Percentiles rank a stretch among this genome's conserved stretches.
These are phyloP conservation scores for Phrynosoma blainvillii DNA, from an alignment of 2,113 vertebrate genomes.

Conservation along the genomic window DNA sequence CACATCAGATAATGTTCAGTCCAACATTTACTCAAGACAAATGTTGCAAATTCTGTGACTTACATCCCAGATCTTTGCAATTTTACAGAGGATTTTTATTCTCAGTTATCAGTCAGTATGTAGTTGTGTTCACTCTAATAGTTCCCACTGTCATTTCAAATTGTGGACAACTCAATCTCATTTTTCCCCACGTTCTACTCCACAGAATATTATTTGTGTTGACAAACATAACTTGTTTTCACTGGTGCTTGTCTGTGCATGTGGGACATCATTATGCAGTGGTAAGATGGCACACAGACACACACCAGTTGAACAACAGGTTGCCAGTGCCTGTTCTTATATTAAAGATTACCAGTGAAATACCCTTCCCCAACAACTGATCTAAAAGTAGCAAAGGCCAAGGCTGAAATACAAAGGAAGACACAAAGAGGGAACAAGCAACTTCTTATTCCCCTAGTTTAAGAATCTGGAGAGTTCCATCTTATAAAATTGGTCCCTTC, in stretches of 20 bases:
- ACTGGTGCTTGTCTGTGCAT: too few relatives aligned
- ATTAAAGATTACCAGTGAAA: too few relatives aligned
- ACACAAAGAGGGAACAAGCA: not conserved
- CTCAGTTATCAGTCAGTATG: not conserved
- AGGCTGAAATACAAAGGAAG: too few relatives aligned
- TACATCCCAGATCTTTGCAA: not conserved
- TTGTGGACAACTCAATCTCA: not conserved
- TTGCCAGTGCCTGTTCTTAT: too few relatives aligned
- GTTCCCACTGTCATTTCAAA: not conserved
- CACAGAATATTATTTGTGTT: too few relatives aligned
- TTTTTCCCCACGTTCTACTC: too few relatives aligned
- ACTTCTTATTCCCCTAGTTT: not conserved
- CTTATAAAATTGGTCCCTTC: not conserved
- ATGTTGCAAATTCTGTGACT: not conserved
- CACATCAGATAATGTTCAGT: not conserved
- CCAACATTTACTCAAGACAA: not conserved
- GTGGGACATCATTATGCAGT: too few relatives aligned
- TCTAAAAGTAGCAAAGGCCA: too few relatives aligned
- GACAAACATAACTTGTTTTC: too few relatives aligned
- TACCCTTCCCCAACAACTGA: too few relatives aligned
- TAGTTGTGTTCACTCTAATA: not conserved
- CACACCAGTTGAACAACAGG: too few relatives aligned
- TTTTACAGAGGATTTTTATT: not conserved
- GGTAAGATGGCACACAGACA: too few relatives aligned
- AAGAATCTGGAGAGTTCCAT: not conserved